Evolutionary conservation across 2,797 vertebrate species (phyloP).

Genomic region (Hirundo rustica): DNA sequence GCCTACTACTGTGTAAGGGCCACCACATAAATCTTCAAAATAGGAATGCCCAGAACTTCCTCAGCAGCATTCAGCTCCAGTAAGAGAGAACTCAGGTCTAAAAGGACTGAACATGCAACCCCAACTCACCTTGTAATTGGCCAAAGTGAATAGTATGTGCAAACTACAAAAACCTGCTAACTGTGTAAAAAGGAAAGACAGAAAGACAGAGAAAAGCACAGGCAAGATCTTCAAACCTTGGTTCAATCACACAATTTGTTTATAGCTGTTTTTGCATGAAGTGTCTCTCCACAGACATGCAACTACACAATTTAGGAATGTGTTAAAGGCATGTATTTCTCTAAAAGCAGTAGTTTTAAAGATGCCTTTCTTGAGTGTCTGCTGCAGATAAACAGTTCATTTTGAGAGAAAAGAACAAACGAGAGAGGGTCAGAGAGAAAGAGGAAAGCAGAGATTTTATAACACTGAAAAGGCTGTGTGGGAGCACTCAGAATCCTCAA

Average conservation of each 20-base stretch:
- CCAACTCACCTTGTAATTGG: background rate
- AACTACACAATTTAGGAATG: background rate
- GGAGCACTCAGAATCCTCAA: background rate
- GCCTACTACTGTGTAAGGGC: background rate
- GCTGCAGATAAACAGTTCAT: background rate
- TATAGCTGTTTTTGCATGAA: background rate
- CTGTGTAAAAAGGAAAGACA: background rate
- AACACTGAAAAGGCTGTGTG: background rate
- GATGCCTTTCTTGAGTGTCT: background rate
- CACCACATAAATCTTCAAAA: background rate
- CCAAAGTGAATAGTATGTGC: background rate
- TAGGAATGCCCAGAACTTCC: background rate
- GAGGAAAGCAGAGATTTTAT: background rate
- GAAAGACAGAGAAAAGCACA: background rate
- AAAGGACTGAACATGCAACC: background rate
- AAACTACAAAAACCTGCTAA: background rate
- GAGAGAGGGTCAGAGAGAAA: background rate
- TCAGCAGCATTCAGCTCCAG: background rate
- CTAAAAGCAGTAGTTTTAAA: slow-evolving; percentile 11
- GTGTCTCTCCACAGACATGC: background rate
- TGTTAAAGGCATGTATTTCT: background rate
- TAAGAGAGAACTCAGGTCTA: background rate
- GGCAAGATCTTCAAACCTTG: background rate
- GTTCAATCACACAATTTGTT: background rate
- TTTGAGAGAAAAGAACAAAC: background rate